Evolutionary conservation across 2,113 vertebrate species (phyloP).

Genomic region (Rostratula benghalensis): DNA sequence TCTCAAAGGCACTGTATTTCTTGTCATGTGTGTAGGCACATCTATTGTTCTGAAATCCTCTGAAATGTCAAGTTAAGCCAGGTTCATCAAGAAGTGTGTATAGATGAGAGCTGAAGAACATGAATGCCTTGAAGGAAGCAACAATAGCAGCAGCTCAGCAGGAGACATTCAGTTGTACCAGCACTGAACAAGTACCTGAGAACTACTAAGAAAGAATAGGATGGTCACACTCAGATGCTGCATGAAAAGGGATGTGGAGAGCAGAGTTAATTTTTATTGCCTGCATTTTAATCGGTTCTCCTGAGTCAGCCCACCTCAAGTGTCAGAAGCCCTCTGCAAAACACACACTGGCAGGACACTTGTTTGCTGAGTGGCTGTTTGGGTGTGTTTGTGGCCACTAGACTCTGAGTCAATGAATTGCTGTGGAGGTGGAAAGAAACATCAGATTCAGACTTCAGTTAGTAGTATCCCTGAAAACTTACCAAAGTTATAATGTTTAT

Average conservation of each 20-base stretch:
- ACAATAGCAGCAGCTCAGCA: neutral
- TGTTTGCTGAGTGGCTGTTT: neutral
- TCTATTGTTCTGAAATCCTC: neutral
- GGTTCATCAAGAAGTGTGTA: neutral
- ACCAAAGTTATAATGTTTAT: neutral
- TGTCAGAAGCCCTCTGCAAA: neutral
- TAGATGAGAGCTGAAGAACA: neutral
- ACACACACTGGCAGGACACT: neutral
- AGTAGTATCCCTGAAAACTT: neutral
- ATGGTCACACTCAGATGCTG: neutral
- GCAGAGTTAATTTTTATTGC: neutral
- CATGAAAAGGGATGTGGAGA: neutral
- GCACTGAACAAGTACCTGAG: neutral
- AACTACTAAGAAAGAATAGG: neutral
- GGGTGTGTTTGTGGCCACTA: neutral
- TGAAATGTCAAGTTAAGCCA: neutral
- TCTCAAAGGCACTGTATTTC: neutral
- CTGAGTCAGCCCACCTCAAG: neutral
- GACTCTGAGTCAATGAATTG: neutral
- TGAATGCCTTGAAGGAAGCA: neutral
- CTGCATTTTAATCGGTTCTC: neutral
- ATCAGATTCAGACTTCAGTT: neutral
- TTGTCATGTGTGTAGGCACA: neutral
- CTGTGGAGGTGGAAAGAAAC: neutral
- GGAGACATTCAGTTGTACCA: neutral